Conservation (phyloP, 2,113 vertebrate genomes). For the Prunella himalayana region DNA sequence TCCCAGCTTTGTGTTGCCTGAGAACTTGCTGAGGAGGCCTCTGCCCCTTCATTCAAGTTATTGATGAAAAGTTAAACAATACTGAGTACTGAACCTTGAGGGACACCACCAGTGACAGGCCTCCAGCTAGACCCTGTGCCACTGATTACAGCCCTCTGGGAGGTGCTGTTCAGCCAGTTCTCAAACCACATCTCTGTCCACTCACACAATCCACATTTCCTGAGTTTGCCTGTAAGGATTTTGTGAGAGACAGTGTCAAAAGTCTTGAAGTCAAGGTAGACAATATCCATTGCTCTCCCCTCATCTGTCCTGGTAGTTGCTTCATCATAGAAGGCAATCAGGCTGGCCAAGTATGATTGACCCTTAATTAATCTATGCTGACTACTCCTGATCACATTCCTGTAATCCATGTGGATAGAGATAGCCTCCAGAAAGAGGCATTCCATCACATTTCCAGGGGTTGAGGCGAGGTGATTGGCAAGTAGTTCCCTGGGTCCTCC, state of each 20-base stretch:
- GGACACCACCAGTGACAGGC: not conserved
- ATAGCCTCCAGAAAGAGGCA: not conserved
- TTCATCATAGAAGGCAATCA: not conserved
- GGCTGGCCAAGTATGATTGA: not conserved
- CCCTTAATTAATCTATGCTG: not conserved
- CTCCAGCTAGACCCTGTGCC: not conserved
- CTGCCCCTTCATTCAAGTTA: not conserved
- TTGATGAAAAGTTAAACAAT: not conserved
- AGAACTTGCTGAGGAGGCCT: not conserved
- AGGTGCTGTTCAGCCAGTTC: not conserved
- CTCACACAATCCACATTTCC: fast-evolving
- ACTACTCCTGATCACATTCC: not conserved
- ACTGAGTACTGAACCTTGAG: not conserved
- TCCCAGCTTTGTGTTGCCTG: not conserved
- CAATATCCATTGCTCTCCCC: not conserved
- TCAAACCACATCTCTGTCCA: not conserved
- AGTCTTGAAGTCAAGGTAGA: not conserved
- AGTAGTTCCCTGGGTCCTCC: not conserved
- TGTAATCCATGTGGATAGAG: not conserved
- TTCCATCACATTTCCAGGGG: not conserved
- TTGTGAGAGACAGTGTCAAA: not conserved
- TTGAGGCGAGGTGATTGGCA: not conserved
- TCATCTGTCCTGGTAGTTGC: not conserved
- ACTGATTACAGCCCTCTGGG: not conserved
- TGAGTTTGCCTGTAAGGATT: not conserved